Conservation (phyloP, 1,140 invertebrate genomes). For the Ridgeia piscesae region DNA sequence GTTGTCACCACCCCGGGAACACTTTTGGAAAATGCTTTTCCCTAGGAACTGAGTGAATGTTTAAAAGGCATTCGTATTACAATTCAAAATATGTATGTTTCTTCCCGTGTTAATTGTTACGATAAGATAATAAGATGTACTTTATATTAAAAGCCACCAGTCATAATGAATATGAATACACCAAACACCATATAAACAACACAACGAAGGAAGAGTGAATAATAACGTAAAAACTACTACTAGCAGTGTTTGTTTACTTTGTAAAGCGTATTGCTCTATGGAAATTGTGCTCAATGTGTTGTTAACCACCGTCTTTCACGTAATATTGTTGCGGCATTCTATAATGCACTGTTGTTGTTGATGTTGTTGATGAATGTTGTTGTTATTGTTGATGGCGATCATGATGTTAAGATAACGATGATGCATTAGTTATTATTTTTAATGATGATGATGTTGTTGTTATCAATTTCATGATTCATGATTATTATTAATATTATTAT, state of each 20-base stretch:
- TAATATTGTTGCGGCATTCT: background rate
- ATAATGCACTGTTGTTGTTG: background rate
- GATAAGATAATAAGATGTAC: background rate
- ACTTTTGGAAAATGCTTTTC: background rate
- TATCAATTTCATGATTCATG: background rate
- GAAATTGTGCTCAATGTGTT: background rate
- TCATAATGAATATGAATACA: too few species aligned
- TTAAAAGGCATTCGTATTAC: background rate
- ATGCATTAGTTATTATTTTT: too few species aligned
- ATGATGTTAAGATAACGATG: background rate
- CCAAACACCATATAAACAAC: too few species aligned
- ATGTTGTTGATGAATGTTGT: background rate
- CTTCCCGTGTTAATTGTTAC: background rate
- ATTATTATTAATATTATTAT: too few species aligned
- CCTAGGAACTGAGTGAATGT: background rate
- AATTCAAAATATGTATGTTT: background rate
- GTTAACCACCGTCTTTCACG: background rate
- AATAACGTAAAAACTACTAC: too few species aligned
- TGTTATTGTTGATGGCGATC: background rate
- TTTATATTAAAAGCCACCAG: too few species aligned
- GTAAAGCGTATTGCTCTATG: background rate
- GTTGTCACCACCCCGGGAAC: background rate
- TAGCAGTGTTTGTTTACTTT: too few species aligned
- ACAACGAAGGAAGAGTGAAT: too few species aligned
- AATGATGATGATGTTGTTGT: too few species aligned